Percentiles rank a stretch among this genome's conserved stretches.
phyloP scores from a whole-genome alignment of 1,140 invertebrate genomes.

The Euschistus heros region DNA sequence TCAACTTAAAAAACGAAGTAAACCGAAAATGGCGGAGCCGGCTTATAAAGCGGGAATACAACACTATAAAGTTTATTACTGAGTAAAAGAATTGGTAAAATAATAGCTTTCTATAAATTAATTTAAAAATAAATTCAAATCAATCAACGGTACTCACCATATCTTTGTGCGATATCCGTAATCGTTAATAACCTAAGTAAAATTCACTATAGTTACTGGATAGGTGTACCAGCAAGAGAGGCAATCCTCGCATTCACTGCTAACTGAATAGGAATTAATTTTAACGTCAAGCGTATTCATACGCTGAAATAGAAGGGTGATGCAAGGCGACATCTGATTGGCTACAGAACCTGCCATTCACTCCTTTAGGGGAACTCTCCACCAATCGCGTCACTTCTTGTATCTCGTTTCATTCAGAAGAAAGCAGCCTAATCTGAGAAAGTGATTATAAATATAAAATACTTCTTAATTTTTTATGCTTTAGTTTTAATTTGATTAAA shows the following conservation, averaged over 20 bases:
- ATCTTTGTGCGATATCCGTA: slow-evolving; percentile 27
- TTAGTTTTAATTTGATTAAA: no score
- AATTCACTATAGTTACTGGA: slow-evolving; percentile 25
- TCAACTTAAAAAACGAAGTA: slow-evolving; percentile 9
- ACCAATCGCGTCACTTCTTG: neutral
- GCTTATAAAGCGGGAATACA: slow-evolving; percentile 24
- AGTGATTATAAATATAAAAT: neutral
- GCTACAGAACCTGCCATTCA: neutral
- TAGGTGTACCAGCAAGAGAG: slow-evolving; percentile 23
- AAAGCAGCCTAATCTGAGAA: neutral
- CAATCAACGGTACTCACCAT: slow-evolving; percentile 26
- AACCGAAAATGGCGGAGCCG: slow-evolving; percentile 30
- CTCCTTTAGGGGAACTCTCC: neutral
- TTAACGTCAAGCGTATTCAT: slow-evolving; percentile 7
- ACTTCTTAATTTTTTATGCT: slow-evolving; percentile 5
- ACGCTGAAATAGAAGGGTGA: neutral
- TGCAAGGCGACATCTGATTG: neutral
- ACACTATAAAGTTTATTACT: no score
- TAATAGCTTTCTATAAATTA: neutral
- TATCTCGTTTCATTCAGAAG: neutral
- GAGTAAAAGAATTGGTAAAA: no score
- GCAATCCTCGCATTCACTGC: slow-evolving; percentile 28
- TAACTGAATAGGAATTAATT: slow-evolving; percentile 23
- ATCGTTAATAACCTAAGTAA: slow-evolving; percentile 21
- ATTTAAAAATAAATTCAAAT: neutral